Evolutionary conservation across 2,797 vertebrate genomes (phyloP).

Genomic region (Poecilia velifera): DNA sequence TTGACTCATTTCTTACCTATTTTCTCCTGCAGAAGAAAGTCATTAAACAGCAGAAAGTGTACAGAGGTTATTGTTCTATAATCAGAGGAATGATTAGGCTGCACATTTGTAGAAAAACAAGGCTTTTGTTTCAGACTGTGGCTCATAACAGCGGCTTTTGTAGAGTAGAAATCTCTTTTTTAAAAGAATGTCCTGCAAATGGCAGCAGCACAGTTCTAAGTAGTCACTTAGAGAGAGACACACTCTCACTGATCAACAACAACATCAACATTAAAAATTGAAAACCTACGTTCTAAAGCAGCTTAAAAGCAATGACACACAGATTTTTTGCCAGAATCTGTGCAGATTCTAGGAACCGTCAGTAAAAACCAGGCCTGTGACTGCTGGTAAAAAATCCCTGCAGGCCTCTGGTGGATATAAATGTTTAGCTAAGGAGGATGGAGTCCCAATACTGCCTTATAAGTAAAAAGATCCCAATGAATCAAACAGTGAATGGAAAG

Average conservation of each 20-base stretch:
- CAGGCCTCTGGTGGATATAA: neutral
- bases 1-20: neutral
- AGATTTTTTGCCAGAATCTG: neutral
- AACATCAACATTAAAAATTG: no score
- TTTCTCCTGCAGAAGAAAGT: neutral
- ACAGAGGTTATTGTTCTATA: neutral
- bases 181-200: no score
- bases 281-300: no score
- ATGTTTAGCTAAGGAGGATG: neutral
- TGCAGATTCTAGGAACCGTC: neutral
- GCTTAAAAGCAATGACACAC: no score
- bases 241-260: no score
- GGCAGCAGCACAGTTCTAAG: no score
- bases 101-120: conserved; percentile 1
- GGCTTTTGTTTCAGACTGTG: neutral
- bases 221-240: no score
- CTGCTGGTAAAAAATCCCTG: neutral
- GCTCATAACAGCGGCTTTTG: neutral
- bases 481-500: neutral
- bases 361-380: no score
- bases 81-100: neutral
- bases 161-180: no score
- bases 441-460: neutral
- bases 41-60: neutral
- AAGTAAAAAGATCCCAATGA: neutral